Evolutionary conservation across 2,888 invertebrate genomes (phyloP).

Genomic region (Heliconius hortense): DNA sequence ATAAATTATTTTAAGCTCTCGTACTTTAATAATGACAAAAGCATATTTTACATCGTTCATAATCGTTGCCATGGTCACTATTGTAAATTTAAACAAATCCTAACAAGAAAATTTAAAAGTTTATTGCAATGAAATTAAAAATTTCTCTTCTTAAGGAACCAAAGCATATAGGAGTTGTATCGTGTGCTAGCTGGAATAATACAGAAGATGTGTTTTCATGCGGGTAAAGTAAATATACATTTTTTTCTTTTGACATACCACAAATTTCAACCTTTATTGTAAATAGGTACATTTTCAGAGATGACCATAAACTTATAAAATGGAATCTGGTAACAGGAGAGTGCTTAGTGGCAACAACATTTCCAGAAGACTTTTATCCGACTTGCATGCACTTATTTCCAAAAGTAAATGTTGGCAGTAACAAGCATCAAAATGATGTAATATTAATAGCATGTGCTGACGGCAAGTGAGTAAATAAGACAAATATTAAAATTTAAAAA

Average conservation of each 20-base stretch:
- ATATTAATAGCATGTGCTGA: constrained; percentile 93
- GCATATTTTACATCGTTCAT: neutral
- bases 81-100: constrained; percentile 2
- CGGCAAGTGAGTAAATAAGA: constrained; percentile 81
- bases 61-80: constrained; percentile 33
- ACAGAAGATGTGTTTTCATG: constrained; percentile 96
- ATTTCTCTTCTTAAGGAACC: constrained; percentile 88
- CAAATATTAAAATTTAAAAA: neutral
- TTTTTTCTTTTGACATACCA: neutral
- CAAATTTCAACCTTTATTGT: too few relatives aligned
- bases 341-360: constrained; percentile 87
- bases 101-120: neutral
- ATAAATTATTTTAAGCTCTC: neutral
- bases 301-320: constrained; percentile 93
- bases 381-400: constrained; percentile 95
- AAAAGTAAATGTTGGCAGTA: constrained; percentile 80
- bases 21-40: neutral
- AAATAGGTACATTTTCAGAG: constrained; percentile 79
- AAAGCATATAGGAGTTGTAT: constrained; percentile 89
- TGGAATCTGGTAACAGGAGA: constrained; percentile 94
- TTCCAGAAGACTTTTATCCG: constrained; percentile 92
- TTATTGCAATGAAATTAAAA: constrained; percentile 88
- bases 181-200: constrained; percentile 96
- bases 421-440: constrained; percentile 87
- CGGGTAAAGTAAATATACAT: constrained; percentile 81